Evolutionary conservation across 2,797 vertebrate species (phyloP).

Genomic region (Chloroceryle inda): DNA sequence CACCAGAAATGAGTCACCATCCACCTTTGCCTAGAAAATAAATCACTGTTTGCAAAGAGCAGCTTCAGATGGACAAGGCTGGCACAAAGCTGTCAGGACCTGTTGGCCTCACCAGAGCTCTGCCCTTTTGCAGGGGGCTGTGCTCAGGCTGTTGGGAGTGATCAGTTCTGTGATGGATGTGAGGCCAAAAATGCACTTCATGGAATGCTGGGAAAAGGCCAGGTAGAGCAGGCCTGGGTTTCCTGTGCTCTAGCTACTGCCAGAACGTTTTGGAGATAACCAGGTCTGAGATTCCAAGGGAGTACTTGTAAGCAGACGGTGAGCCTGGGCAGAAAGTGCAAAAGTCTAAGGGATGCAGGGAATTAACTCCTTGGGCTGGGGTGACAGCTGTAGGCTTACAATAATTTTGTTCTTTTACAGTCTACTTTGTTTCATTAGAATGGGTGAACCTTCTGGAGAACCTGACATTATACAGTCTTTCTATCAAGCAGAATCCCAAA

Average conservation of each 20-base stretch:
- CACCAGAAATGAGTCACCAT: neutral
- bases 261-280: rapidly evolving
- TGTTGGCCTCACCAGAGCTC: neutral
- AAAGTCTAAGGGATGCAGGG: neutral
- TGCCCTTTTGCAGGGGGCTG: neutral
- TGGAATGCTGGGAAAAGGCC: neutral
- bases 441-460: neutral
- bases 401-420: rapidly evolving
- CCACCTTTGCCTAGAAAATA: neutral
- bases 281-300: no score
- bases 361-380: neutral
- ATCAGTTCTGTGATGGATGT: neutral
- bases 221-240: neutral
- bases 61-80: neutral
- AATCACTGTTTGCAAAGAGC: neutral
- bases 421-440: no score
- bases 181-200: neutral
- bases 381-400: neutral
- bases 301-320: neutral
- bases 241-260: neutral
- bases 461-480: rapidly evolving
- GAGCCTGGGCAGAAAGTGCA: neutral
- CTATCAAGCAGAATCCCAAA: rapidly evolving
- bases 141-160: neutral
- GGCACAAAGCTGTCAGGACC: neutral